These are phyloP conservation scores for Smithornis capensis DNA, from an alignment of 2,113 vertebrate species.

Conservation along the genomic window DNA sequence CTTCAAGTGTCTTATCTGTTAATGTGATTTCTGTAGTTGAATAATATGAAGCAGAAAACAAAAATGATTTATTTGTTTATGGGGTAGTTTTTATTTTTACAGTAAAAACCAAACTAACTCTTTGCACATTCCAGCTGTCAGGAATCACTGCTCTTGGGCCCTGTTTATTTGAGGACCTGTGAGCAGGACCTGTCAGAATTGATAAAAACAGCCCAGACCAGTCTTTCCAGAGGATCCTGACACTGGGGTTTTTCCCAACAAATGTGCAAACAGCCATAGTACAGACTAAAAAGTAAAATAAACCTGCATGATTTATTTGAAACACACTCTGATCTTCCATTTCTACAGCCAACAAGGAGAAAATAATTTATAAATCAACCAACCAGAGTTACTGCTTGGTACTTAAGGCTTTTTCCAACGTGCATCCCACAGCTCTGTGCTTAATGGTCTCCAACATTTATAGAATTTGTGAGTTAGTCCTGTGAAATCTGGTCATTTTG, in stretches of 20 bases:
- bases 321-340: background rate
- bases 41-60: background rate
- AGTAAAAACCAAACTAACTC: background rate
- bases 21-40: background rate
- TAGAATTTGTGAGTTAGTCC: background rate
- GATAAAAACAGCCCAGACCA: background rate
- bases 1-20: background rate
- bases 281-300: background rate
- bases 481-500: background rate
- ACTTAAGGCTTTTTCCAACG: background rate
- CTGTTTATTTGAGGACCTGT: background rate
- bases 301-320: background rate
- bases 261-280: background rate
- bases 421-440: background rate
- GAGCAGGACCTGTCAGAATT: slow-evolving; percentile 5
- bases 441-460: background rate
- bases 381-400: background rate
- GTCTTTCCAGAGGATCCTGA: background rate
- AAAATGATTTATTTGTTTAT: background rate
- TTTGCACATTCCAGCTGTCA: background rate
- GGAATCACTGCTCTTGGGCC: background rate
- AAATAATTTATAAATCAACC: background rate
- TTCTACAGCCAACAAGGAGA: background rate
- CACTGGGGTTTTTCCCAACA: background rate
- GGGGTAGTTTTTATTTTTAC: background rate